Evolutionary conservation across 2,113 vertebrate genomes (phyloP), one percentile per base, ranked within the genome.

Genomic region (Macquaria australasica): DNA sequence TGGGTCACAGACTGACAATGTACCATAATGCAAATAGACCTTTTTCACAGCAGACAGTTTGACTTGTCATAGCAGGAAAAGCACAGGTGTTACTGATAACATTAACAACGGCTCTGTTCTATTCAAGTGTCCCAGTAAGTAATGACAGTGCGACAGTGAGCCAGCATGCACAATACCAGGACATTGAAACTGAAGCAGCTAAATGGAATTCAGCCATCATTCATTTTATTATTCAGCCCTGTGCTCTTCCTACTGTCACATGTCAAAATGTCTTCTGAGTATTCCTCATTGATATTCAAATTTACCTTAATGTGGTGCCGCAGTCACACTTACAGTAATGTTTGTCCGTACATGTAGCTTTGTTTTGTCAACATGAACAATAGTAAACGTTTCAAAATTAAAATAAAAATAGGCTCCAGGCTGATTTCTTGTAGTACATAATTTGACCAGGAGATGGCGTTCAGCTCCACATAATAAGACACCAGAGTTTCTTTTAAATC

Each of bases 361-460:
- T 66, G 11, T 71, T 20, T 72, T 51, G 9, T 53, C 48, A 70
- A 41, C 23, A 34, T 10, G 18, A 25, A 12, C n/a, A 51, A 20
- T 25, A 68, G 37, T 20, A 23, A 23, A 76, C 16, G 31, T 31
- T 76, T 15, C 7, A 37, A 37, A 31, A 73, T 73, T 0, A 70
- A 63, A 71, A n/a, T n/a, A n/a, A n/a, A n/a, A n/a, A n/a, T n/a
- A n/a, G n/a, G n/a, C n/a, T 34, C 7, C 11, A 41, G 20, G 14
- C 2, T 0, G 2, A 62, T 64, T 59, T 68, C 2, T 63, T 86
- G 89, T 73, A 88, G 21, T 85, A 39, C 73, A 60, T 0, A 68
- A 18, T 37, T 56, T 67, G 0, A 59, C 90, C 94, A 93, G 79
- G 31, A 91, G 94, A 88, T 91, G 93, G 94, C 73, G 62, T 11